Evolutionary conservation across 2,797 vertebrate genomes (phyloP), one percentile per base, ranked within the genome.

Genomic region (Adelosebastes latens): DNA sequence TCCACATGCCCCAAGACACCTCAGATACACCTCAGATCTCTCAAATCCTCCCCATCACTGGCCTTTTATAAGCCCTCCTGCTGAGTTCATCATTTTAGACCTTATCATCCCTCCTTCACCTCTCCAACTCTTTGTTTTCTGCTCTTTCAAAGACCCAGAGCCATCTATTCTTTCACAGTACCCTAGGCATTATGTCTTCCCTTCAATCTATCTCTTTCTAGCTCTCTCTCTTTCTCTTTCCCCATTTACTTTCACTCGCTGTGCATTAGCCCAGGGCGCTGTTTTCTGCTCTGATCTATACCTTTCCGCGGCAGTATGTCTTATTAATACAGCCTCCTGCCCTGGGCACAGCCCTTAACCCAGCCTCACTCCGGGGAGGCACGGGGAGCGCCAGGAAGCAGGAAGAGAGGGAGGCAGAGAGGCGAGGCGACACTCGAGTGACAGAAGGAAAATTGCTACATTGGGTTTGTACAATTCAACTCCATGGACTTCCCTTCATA

Each of bases 311-410:
- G 76, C 76, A 79, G 31, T 87, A 85, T 87, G 91, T 90, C 88
- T 93, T 88, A 91, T 92, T 93, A 93, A 93, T 91, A 81, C 87
- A 85, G 87, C 77, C 67, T 85, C 65, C 74, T 70, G 91, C 92
- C 88, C 88, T 72, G 84, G 88, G 93, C 83, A 49, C 85, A 78
- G 79, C 77, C 77, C 77, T 52, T 85, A 76, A 84, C 89, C 80
- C 71, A 52, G 77, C 55, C 59, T 78, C 82, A 71, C 83, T 46
- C 67, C 59, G 3, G 87, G 87, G 83, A 87, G 53, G 62, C n/a
- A 77, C 27, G 18, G 42, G 29, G 29, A 27, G 22, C 1, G 0
- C 25, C 78, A 61, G 25, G 49, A 24, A 27, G 36, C 6, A 25
- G 27, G 25, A 42, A 62, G 83, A 72, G 32, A 58, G 36, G 67